Base-by-base conservation (phyloP, 2,113 vertebrate genomes). In the Toxostoma redivivum region DNA sequence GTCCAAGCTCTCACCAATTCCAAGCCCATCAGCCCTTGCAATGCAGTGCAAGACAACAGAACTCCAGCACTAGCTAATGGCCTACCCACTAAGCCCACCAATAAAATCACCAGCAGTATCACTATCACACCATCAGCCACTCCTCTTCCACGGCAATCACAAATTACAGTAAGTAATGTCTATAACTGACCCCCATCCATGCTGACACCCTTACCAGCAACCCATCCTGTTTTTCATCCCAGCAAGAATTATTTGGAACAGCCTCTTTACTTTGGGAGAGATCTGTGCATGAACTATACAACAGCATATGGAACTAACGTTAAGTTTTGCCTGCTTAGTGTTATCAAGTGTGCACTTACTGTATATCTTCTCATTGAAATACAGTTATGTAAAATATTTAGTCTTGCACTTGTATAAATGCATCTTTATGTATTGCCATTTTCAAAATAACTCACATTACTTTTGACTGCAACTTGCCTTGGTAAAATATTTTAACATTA, bases 81-180 rank as follows among this genome's bases (percentile, higher is more conserved):
- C 97, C 94, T 98, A 81, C 96, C 98, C 84, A 97, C 73, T 97
- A 99, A 99, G 97, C 92, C 98, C 90, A 98, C 97, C 98, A 99
- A 97, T 98, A 99, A 99, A 99, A 98, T 99, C 97, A 99, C 98
- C 95, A 99, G 99, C 98, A 99, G 99, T 98, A 99, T 99, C 97
- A 99, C 98, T 97, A 99, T 99, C 97, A 99, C 99, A 97, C 99
- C 99, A 98, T 98, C 98, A 97, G 98, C 99, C 97, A 98, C 98
- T 97, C 98, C 99, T 98, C 98, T 99, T 97, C 98, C 99, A 98
- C 98, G 98, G 94, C 99, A 99, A 94, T 98, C 99, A 97, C 99
- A 99, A 97, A 99, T 99, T 98, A 99, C 99, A 99, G 99, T 99
- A 99, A 99, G 99, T 99, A 99, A 99, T 97, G 97, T 97, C 97